Evolutionary conservation across 2,113 vertebrate genomes (phyloP), one percentile per base, ranked within the genome.

Genomic region (Zingel zingel): DNA sequence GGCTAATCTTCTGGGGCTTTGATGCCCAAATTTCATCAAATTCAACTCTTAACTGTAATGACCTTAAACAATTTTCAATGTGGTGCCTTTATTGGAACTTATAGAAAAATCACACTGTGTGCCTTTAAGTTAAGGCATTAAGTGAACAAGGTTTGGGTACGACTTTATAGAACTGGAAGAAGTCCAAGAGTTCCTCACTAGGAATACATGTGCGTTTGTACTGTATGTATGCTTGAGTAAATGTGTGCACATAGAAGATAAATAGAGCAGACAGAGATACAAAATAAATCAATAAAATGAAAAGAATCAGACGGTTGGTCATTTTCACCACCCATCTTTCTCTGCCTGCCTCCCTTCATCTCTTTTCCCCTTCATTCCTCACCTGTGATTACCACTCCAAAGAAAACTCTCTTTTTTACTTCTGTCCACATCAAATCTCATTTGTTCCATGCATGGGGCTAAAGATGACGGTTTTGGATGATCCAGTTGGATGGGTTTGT

Each of bases 381-480:
- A 89, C 86, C 73, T 86, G 67, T 77, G 85, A 88, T 86, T 85
- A 68, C 51, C 73, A 72, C 75, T 76, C 69, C 68, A 78, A 85
- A 87, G 54, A 89, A 90, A 88, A 70, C 53, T 78, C 25, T 39
- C 25, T 50, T 15, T 33, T 59, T 80, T 56, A 63, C 2, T 27
- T 79, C 75, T 19, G 50, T 80, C 78, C 62, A 39, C 75, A 50
- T 74, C 63, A 43, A 80, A 79, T 72, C 68, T 12, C 61, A 66
- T 48, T 39, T 21, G 4, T n/a, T 43, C 62, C 13, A n/a, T n/a
- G 27, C 21, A n/a, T 36, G 48, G 50, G 77, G 27, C 56, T 36
- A 4, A 82, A 71, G 50, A 67, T 39, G 53, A 82, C 80, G 54
- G 43, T 54, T 80, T 66, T 14, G 57, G 23, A 69, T 66, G 43